Percentiles rank a stretch among this genome's conserved stretches.
Conservation (phyloP, 2,797 vertebrate species). For the Tragelaphus oryx region DNA sequence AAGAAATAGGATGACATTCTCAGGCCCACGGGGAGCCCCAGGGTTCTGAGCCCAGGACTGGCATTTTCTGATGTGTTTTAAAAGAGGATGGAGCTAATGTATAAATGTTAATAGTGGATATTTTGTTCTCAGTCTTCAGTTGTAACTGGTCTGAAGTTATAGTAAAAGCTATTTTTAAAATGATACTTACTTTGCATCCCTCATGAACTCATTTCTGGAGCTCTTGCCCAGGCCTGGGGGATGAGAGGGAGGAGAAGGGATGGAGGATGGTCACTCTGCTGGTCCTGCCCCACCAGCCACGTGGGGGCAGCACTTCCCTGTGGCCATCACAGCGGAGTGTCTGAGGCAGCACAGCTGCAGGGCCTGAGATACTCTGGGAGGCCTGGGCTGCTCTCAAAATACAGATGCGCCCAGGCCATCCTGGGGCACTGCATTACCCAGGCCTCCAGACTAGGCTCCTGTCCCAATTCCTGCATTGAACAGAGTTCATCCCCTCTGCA, state of each 20-base stretch:
- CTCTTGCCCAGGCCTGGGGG: background rate
- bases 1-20: background rate
- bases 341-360: accelerated
- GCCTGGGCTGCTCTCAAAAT: background rate
- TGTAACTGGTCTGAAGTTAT: background rate
- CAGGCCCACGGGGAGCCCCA: background rate
- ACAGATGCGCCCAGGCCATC: background rate
- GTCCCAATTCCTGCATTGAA: background rate
- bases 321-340: background rate
- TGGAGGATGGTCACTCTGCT: accelerated
- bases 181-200: background rate
- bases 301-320: slow-evolving; percentile 19
- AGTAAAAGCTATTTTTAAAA: background rate
- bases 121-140: background rate
- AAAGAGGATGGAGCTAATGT: background rate
- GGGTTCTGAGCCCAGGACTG: background rate
- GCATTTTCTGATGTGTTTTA: background rate
- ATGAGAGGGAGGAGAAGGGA: background rate
- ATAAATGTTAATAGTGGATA: background rate
- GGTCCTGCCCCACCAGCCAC: background rate
- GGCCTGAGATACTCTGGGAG: background rate
- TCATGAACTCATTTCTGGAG: background rate
- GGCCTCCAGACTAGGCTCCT: background rate
- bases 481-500: background rate
- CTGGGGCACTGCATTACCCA: background rate